A percentile compares a stretch with the other conserved stretches of the same genome.
Conservation (phyloP, 1,140 invertebrate genomes). For the Babylonia areolata region DNA sequence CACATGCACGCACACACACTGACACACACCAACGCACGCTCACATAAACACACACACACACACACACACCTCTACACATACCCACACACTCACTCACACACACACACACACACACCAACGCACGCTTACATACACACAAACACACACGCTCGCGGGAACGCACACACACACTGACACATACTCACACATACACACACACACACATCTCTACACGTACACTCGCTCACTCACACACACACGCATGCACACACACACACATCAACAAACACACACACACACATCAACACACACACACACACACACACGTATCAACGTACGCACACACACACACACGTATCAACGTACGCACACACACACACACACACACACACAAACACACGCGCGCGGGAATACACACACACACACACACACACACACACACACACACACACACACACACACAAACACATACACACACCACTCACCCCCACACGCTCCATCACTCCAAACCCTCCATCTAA, state of each 20-base stretch:
- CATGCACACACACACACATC: not conserved
- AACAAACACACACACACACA: not conserved
- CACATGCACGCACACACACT: too few relatives aligned
- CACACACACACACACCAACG: too few relatives aligned
- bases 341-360: not conserved
- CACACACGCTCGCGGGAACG: too few relatives aligned
- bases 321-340: not conserved
- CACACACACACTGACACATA: too few relatives aligned
- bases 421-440: not conserved
- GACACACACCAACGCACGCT: too few relatives aligned
- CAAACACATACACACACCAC: not conserved
- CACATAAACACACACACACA: not conserved
- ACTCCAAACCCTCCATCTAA: too few relatives aligned
- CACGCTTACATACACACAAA: too few relatives aligned
- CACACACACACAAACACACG: not conserved
- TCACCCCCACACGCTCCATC: not conserved
- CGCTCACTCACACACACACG: not conserved
- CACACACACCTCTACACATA: too few relatives aligned
- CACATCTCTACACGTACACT: too few relatives aligned
- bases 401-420: not conserved
- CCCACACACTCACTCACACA: too few relatives aligned
- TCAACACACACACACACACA: not conserved
- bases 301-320: slow-evolving; percentile 6
- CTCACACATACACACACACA: not conserved
- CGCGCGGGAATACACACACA: not conserved